Evolutionary conservation across 2,888 invertebrate species (phyloP), one percentile per base, ranked within the genome.

Genomic region (Callosobruchus maculatus): DNA sequence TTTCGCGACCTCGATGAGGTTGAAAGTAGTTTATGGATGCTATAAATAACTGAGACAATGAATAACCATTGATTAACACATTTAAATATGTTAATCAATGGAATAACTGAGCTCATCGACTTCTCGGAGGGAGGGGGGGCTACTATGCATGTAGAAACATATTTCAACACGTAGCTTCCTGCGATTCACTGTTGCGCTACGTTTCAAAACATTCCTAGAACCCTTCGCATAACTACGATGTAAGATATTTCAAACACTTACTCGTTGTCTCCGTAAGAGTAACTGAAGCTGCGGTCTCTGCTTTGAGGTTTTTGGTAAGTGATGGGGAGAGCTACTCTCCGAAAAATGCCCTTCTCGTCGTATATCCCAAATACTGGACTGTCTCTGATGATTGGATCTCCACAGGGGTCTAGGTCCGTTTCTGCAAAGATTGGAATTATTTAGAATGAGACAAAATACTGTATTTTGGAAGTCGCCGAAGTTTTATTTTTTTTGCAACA

Each of bases 191-290:
- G n/a, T n/a, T n/a, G n/a, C n/a, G n/a, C n/a, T n/a, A n/a, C n/a
- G n/a, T n/a, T n/a, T n/a, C n/a, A n/a, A n/a, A n/a, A n/a, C n/a
- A n/a, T n/a, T n/a, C n/a, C n/a, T n/a, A n/a, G n/a, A 7, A 22
- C 4, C 22, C 67, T 22, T 21, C 26, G 20, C 26, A 31, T 30
- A 71, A 20, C 26, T n/a, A n/a, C n/a, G n/a, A 26, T 18, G 20
- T 26, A 26, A 2, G 49, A 13, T 18, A 49, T 13, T 49, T 49
- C 13, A 1, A 49, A 49, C 21, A 78, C 78, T 74, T 78, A 82
- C 82, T 78, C 80, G 73, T 80, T 80, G 76, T 84, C 83, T 21
- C 83, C 84, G 71, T 83, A 83, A 5, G 82, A 80, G 74, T 82
- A 83, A 77, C 83, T 82, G n/a, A 83, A 67, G 72, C 82, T 83